Conservation (phyloP, 2,888 invertebrate species). For the Drosophila rellima region DNA sequence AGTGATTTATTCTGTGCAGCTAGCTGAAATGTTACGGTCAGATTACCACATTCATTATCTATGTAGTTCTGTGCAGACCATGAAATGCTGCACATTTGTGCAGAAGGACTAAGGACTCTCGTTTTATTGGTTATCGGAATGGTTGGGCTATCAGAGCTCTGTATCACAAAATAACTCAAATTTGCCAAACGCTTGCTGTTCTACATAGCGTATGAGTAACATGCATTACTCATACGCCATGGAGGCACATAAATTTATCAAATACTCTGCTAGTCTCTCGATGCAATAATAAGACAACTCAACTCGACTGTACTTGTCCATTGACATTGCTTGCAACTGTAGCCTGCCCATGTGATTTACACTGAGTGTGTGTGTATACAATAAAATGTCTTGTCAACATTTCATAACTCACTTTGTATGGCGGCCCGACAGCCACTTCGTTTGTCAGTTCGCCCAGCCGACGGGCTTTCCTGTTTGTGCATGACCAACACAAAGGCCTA, state of each 20-base stretch:
- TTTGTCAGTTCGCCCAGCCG: conserved; percentile 14
- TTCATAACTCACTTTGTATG: conserved; percentile 79
- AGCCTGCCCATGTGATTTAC: conserved; percentile 57
- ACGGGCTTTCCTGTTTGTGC: conserved; percentile 56
- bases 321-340: conserved; percentile 47
- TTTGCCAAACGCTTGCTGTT: conserved; percentile 22
- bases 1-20: conserved; percentile 25
- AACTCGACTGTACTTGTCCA: conserved; percentile 46
- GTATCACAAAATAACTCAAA: conserved; percentile 30
- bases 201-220: conserved; percentile 40
- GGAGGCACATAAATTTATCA: conserved; percentile 62
- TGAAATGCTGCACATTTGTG: conserved; percentile 6
- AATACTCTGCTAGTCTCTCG: conserved; percentile 57
- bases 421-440: conserved; percentile 4
- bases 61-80: background rate
- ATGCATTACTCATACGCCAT: conserved; percentile 55
- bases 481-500: conserved; percentile 70
- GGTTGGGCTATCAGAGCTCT: conserved; percentile 2
- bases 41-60: conserved; percentile 33
- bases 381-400: conserved; percentile 81
- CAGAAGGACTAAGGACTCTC: background rate
- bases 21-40: conserved; percentile 30
- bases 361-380: conserved; percentile 30
- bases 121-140: conserved; percentile 14
- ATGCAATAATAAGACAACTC: conserved; percentile 75